Conservation (phyloP, 2,113 vertebrate species). For the Emydocephalus ijimae region DNA sequence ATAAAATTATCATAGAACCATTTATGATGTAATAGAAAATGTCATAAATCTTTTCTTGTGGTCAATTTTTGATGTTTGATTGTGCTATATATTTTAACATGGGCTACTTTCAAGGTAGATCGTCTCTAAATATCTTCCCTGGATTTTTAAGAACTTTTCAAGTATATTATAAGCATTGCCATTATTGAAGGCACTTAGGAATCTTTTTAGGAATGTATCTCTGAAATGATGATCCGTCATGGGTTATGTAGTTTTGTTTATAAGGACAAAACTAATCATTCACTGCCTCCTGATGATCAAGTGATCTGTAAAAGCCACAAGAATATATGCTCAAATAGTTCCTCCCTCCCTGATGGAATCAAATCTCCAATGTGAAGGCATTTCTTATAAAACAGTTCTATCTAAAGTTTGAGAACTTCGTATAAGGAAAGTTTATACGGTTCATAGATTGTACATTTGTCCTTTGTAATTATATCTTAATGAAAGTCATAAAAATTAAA, state of each 20-base stretch:
- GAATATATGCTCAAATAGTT: background rate
- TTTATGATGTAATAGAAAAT: background rate
- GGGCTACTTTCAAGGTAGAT: background rate
- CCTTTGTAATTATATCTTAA: background rate
- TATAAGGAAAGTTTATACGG: background rate
- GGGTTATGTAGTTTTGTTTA: background rate
- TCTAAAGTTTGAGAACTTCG: background rate
- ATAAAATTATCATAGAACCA: background rate
- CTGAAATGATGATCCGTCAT: background rate
- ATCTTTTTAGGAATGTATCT: background rate
- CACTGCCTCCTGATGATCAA: background rate
- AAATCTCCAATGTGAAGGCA: background rate
- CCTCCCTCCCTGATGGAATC: background rate
- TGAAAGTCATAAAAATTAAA: background rate
- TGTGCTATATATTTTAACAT: background rate
- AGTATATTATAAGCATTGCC: background rate
- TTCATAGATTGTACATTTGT: background rate
- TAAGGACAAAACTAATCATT: background rate
- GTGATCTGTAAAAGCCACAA: background rate
- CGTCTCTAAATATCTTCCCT: background rate
- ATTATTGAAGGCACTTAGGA: background rate
- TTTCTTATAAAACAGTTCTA: background rate
- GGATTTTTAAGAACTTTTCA: background rate
- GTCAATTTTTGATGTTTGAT: background rate
- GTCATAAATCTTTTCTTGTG: background rate